Evolutionary conservation across 2,888 invertebrate species (phyloP).

Genomic region (Mystacides longicornis): DNA sequence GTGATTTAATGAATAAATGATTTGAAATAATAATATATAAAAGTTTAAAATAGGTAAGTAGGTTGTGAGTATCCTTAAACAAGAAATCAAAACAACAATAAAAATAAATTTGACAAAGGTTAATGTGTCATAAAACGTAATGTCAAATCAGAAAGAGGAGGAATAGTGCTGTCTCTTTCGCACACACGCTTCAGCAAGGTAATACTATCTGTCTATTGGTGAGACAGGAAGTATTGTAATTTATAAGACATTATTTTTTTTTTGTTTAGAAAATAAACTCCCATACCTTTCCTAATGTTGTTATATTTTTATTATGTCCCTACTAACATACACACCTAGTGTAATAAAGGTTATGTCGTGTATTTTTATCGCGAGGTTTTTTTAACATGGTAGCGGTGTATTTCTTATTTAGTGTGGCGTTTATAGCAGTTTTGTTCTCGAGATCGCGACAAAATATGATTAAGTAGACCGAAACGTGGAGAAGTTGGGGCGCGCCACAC

Average conservation of each 20-base stretch:
- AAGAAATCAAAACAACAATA: too few species aligned
- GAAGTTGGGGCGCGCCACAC: not conserved
- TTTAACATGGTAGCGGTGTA: constrained; percentile 6
- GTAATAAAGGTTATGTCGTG: not conserved
- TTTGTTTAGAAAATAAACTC: not conserved
- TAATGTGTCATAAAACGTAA: too few species aligned
- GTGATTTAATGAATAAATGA: too few species aligned
- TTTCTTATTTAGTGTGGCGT: constrained; percentile 12
- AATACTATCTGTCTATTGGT: not conserved
- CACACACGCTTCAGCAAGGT: too few species aligned
- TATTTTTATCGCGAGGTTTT: constrained; percentile 8
- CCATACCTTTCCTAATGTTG: constrained; percentile 4
- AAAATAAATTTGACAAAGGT: too few species aligned
- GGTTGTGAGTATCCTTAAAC: too few species aligned
- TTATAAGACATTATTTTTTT: not conserved
- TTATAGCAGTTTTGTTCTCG: constrained; percentile 8
- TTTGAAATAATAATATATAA: too few species aligned
- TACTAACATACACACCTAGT: too few species aligned
- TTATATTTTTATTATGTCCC: too few species aligned
- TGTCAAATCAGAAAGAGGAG: too few species aligned
- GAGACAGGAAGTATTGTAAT: not conserved
- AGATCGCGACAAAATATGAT: constrained; percentile 15
- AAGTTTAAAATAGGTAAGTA: too few species aligned
- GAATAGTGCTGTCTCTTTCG: too few species aligned
- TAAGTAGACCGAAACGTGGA: constrained; percentile 6